Base-by-base conservation (phyloP, 2,113 vertebrate genomes). In the Donacobius atricapilla region DNA sequence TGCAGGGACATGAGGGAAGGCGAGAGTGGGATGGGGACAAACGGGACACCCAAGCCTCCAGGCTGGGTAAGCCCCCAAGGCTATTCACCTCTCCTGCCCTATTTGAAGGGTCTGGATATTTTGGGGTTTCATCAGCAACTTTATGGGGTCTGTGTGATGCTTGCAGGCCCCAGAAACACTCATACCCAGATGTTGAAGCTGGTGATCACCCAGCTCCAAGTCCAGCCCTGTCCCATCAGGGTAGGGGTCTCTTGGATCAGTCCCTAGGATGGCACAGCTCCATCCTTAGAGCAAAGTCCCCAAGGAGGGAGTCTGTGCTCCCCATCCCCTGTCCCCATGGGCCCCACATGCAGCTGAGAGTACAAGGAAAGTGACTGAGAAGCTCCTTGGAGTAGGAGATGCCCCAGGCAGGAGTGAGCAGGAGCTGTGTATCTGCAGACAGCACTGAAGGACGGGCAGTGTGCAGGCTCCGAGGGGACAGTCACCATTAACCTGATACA, bases 401-500 rank as follows among this genome's bases (percentile, higher is more conserved):
- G 37, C 11, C 51, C 39, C 24, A 33, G n/a, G 48, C 28, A 27
- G 25, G 37, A 57, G 12, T 42, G 40, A 63, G 63, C 63, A 77
- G 40, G n/a, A 83, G 54, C 54, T 22, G 19, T 47, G 76, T 51
- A 40, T 58, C 9, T 2, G 0, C 2, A 81, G 30, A 33, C 50
- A 37, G 35, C 39, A 15, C 2, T 0, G 0, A 75, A 88, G 56
- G 39, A 50, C 0, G 0, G 30, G 51, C 45, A 63, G 19, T 7
- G n/a, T 31, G 1, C 0, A 21, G 27, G 13, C 60, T 91, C 39
- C 28, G 5, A 28, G 47, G 35, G 58, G 4, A 53, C 68, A 87
- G 58, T 54, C 76, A 73, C 39, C 57, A 6, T 22, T 24, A 42
- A 13, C 56, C 60, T 48, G 47, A 17, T 33, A 21, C 39, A 25